Base-by-base conservation (phyloP, 2,888 invertebrate species). In the Lamproptera curius region DNA sequence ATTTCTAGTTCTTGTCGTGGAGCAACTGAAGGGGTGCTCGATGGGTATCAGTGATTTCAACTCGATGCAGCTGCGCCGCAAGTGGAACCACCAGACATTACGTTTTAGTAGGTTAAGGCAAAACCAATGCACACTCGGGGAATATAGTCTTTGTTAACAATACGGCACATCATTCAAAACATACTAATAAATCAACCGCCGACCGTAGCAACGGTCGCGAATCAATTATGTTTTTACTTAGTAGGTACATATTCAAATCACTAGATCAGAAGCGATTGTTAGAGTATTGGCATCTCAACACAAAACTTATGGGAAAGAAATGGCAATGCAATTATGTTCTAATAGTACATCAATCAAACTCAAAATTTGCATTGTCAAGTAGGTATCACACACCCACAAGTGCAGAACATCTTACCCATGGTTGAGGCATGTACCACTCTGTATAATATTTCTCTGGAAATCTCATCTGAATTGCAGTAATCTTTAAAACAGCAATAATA, bases 1-100 rank as follows among this genome's bases (percentile, higher is more conserved):
- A 89, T 93, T 93, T 88, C 90, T 89, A 88, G 90, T 89, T 88
- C 90, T 91, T 84, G 92, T 91, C 83, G 91, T 90, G 88, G 92
- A 92, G 90, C 95, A 95, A 90, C 92, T 90, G 90, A 94, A 90
- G 83, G 94, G 93, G 81, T 94, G 93, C 90, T 93, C 92, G 85
- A 91, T 90, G 80, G 94, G 94, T 81, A 93, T 90, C 88, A 91
- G 89, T 82, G 92, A 89, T 82, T 88, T 89, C 88, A 89, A 90
- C 82, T 91, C 90, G 91, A 94, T 91, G 89, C 95, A 95, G 91
- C 94, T 95, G 91, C 88, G 78, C 76, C 81, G 76, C 84, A 75
- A 77, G 78, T 73, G 76, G 83, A 86, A 88, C 80, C 85, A 86
- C 84, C 83, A 83, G 77, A 83, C 74, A 85, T 77, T 71, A 84